phyloP scores from a whole-genome alignment of 1,140 invertebrate genomes.

The Aphaenogaster ashmeadi region DNA sequence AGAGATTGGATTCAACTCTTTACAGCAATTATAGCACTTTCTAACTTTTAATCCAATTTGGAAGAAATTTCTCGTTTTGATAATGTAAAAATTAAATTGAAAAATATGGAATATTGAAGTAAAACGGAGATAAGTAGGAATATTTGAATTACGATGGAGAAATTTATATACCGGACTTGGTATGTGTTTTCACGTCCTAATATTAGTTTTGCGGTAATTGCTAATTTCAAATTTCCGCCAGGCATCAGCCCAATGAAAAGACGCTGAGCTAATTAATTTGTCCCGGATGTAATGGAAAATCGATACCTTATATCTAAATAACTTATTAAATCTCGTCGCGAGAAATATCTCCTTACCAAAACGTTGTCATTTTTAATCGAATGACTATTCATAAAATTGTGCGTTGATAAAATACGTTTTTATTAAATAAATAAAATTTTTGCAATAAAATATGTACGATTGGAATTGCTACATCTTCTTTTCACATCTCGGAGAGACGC shows the following conservation, averaged over 20 bases:
- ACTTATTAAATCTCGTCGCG: neutral
- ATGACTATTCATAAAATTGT: neutral
- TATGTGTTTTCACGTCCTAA: neutral
- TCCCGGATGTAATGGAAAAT: slow-evolving; percentile 25
- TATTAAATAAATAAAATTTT: neutral
- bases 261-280: slow-evolving; percentile 41
- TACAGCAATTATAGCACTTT: neutral
- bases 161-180: neutral
- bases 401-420: neutral
- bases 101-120: neutral
- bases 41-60: neutral
- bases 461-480: neutral
- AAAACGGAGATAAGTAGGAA: neutral
- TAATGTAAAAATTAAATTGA: neutral
- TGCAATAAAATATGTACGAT: neutral
- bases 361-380: neutral
- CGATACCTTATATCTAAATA: slow-evolving; percentile 33
- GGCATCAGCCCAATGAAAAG: neutral
- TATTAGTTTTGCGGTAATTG: slow-evolving; percentile 50
- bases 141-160: neutral
- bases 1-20: slow-evolving; percentile 10
- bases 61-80: neutral
- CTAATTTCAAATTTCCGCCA: slow-evolving; percentile 51
- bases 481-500: neutral
- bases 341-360: neutral